These are phyloP conservation scores for Mesodorylaimus sp. DNA, from an alignment of 2,888 invertebrate species.

Conservation along the genomic window DNA sequence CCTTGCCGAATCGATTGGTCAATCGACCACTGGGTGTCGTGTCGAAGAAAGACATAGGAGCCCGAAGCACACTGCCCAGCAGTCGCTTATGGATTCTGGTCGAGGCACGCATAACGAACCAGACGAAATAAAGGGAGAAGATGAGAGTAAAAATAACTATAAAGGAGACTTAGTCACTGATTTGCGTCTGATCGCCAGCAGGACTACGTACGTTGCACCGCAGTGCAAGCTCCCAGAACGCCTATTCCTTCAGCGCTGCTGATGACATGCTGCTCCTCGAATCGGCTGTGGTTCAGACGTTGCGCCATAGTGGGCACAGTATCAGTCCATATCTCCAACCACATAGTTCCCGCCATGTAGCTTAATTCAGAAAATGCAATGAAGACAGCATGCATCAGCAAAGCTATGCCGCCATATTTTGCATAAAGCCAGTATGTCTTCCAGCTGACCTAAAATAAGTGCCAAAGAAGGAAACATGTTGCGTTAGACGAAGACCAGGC, in stretches of 20 bases:
- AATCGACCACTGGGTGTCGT: conserved; percentile 58
- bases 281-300: too few relatives aligned
- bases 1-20: conserved; percentile 10
- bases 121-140: too few relatives aligned
- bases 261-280: too few relatives aligned
- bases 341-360: neutral
- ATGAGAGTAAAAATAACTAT: too few relatives aligned
- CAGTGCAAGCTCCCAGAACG: too few relatives aligned
- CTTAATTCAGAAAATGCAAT: neutral
- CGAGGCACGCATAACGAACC: conserved; percentile 57
- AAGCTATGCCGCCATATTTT: neutral
- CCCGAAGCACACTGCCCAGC: conserved; percentile 59
- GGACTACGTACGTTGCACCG: too few relatives aligned
- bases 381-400: neutral
- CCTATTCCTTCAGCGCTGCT: too few relatives aligned
- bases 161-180: too few relatives aligned
- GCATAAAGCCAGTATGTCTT: neutral
- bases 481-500: neutral
- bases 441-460: neutral
- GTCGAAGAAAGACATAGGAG: conserved; percentile 70
- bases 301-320: neutral
- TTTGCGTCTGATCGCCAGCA: too few relatives aligned
- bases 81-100: conserved; percentile 58
- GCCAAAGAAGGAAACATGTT: neutral
- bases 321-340: conserved; percentile 1